Evolutionary conservation across 2,888 invertebrate genomes (phyloP).

Genomic region (Anoplius nigerrimus): DNA sequence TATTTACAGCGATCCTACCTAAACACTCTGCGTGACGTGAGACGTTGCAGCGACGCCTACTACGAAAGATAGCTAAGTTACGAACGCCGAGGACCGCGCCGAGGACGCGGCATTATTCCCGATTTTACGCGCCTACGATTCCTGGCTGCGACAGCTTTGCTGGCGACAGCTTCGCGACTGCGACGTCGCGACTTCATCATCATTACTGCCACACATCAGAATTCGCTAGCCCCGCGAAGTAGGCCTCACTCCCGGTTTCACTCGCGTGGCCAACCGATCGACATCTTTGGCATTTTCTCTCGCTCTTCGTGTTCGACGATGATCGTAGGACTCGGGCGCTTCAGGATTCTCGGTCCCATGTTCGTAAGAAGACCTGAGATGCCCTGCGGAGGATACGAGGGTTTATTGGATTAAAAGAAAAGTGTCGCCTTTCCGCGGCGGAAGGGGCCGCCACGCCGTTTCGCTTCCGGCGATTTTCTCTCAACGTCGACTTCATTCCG

Average conservation of each 20-base stretch:
- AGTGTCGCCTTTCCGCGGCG: conserved; percentile 24
- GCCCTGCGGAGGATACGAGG: conserved; percentile 28
- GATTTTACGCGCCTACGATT: conserved; percentile 20
- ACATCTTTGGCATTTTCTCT: not conserved
- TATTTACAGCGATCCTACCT: conserved; percentile 45
- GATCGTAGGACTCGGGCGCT: conserved; percentile 15
- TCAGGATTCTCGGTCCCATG: conserved; percentile 34
- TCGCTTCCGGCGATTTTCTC: too few species aligned
- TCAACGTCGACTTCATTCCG: too few species aligned
- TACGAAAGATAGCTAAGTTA: conserved; percentile 26
- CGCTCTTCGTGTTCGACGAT: not conserved
- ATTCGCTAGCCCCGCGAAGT: not conserved
- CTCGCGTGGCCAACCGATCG: too few species aligned
- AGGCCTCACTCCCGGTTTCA: conserved; percentile 1
- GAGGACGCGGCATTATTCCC: conserved; percentile 3
- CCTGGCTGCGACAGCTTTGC: too few species aligned
- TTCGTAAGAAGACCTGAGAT: conserved; percentile 46
- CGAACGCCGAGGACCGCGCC: conserved; percentile 32
- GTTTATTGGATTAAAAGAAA: conserved; percentile 23
- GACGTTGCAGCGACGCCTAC: conserved; percentile 24
- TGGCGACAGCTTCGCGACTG: not conserved
- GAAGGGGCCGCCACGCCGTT: conserved; percentile 31
- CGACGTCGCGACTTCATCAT: too few species aligned
- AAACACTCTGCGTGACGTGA: conserved; percentile 20
- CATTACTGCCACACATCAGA: not conserved